Base-by-base conservation (phyloP, 2,888 invertebrate genomes). In the Sinodicranocentrus sp. region DNA sequence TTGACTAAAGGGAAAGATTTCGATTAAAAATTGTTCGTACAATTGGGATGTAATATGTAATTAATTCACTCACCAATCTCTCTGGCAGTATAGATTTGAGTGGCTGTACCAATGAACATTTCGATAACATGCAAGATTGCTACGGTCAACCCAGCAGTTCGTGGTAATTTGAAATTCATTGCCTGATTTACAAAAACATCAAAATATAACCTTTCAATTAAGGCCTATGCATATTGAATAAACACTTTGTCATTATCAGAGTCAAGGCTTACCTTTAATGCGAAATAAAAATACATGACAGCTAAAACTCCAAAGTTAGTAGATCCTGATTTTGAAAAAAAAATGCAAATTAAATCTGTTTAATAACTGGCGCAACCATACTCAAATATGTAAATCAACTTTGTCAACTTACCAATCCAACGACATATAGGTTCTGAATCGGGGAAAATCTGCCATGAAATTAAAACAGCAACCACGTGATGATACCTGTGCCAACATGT, bases 401-500 rank as follows among this genome's bases (percentile, higher is more conserved):
- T n/a, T n/a, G n/a, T n/a, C n/a, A n/a, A n/a, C n/a, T n/a, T n/a
- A n/a, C n/a, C 85, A 17, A 85, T 85, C 72, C 77, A 84, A 8
- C 85, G 25, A n/a, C 85, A 85, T 2, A 85, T 84, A 2, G 85
- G 85, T 25, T 85, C 85, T 13, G 85, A 85, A 23, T 85, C 85
- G 19, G 85, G 85, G 57, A 85, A 85, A 19, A 85, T 85, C 77
- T 84, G 84, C 85, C 85, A 85, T 17, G 84, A 82, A 33, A 84
- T 70, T 0, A 85, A 48, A 19, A 85, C 63, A 15, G 85, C 82
- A 8, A 85, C 57, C 5, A 70, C 59, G 43, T 85, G 85, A 25
- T 85, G 85, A 68, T 85, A 84, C 79, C 84, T 84, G 21, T 43
- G 54, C 3, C 2, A 15, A 59, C 26, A 61, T 21, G 63, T 23